Evolutionary conservation across 2,888 invertebrate genomes (phyloP).

Genomic region (Lasioglossum zephyrum): DNA sequence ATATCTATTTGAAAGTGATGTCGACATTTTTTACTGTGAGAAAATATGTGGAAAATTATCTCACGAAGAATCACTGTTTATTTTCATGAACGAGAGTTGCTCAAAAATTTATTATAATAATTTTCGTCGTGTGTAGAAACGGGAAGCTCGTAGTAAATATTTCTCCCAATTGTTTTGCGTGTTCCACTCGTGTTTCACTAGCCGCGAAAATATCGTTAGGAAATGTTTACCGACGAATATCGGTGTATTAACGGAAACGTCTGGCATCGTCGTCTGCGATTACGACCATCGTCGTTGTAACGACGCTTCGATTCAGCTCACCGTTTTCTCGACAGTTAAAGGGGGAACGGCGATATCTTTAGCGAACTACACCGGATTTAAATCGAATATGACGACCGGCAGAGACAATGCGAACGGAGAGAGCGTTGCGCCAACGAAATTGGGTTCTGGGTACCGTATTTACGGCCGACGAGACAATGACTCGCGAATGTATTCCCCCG

Average conservation of each 20-base stretch:
- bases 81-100: too few species aligned
- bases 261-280: background rate
- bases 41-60: background rate
- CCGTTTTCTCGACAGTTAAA: background rate
- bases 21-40: background rate
- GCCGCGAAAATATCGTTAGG: background rate
- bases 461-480: background rate
- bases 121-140: conserved; percentile 8
- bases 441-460: conserved; percentile 3
- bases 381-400: conserved; percentile 4
- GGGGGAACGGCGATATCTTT: background rate
- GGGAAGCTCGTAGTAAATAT: conserved; percentile 17
- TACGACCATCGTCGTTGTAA: background rate
- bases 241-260: background rate
- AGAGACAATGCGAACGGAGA: background rate
- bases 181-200: background rate
- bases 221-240: background rate
- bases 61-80: background rate
- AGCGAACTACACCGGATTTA: background rate
- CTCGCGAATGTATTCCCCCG: conserved; percentile 3
- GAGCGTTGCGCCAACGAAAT: background rate
- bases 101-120: too few species aligned
- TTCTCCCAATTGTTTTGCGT: background rate
- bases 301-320: background rate
- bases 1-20: background rate